These are phyloP conservation scores for Epistrophe grossulariae DNA, from an alignment of 2,888 invertebrate genomes.

Conservation along the genomic window DNA sequence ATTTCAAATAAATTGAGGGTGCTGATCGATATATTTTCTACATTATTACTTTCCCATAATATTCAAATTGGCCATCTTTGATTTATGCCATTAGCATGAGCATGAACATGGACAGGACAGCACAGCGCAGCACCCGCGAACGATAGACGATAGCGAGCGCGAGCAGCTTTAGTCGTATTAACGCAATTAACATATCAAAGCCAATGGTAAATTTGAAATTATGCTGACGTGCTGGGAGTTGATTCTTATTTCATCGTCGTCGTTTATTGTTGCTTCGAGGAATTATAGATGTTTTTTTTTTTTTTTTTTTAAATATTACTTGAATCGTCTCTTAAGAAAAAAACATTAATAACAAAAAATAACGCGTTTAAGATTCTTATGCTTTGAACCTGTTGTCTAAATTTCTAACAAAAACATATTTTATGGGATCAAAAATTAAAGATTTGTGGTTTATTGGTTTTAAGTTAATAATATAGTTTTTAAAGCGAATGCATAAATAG, in stretches of 20 bases:
- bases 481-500: constrained; percentile 10
- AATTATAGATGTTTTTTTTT: constrained; percentile 38
- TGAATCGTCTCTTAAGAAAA: constrained; percentile 20
- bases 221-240: constrained; percentile 47
- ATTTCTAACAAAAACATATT: constrained; percentile 37
- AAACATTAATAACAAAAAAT: constrained; percentile 16
- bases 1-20: constrained; percentile 76
- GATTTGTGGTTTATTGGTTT: constrained; percentile 58
- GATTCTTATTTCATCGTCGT: constrained; percentile 11
- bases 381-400: constrained; percentile 14
- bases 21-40: constrained; percentile 71
- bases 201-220: constrained; percentile 66
- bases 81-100: constrained; percentile 66
- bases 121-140: background rate
- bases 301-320: background rate
- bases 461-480: constrained; percentile 54
- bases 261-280: constrained; percentile 29
- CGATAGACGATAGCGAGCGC: constrained; percentile 13
- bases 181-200: constrained; percentile 69
- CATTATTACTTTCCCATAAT: constrained; percentile 68
- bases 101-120: constrained; percentile 9
- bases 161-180: constrained; percentile 35
- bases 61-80: constrained; percentile 76
- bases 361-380: constrained; percentile 32
- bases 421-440: constrained; percentile 53